These are phyloP conservation scores for Copidosoma floridanum DNA, from an alignment of 1,140 invertebrate species.

Conservation along the genomic window DNA sequence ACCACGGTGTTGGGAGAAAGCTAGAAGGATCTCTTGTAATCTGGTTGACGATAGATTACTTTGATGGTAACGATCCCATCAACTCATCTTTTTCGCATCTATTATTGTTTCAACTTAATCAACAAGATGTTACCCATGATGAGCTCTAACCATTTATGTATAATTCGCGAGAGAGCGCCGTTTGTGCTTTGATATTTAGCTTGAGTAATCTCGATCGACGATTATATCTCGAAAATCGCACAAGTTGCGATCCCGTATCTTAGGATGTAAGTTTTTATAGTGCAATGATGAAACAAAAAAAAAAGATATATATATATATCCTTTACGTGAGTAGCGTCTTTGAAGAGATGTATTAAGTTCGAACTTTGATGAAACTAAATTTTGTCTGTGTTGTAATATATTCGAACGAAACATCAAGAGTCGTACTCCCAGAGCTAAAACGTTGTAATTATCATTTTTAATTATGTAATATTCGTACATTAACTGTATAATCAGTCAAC, in stretches of 20 bases:
- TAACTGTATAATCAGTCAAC: constrained; percentile 46
- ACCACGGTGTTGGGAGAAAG: constrained; percentile 7
- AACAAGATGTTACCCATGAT: constrained; percentile 15
- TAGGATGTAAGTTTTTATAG: constrained; percentile 26
- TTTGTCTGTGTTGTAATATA: constrained; percentile 24
- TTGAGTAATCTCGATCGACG: constrained; percentile 13
- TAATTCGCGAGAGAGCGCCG: constrained; percentile 9
- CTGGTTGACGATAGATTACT: neutral
- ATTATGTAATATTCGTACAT: constrained; percentile 43
- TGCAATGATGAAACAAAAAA: constrained; percentile 22
- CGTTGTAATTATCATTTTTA: constrained; percentile 52
- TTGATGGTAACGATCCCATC: neutral
- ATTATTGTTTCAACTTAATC: constrained; percentile 14
- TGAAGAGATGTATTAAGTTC: constrained; percentile 5
- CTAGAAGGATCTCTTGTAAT: constrained; percentile 9
- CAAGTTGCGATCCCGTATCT: constrained; percentile 11
- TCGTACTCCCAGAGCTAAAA: constrained; percentile 38
- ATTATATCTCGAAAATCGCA: constrained; percentile 14
- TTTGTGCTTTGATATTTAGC: constrained; percentile 14
- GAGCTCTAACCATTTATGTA: constrained; percentile 7
- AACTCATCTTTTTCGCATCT: constrained; percentile 4
- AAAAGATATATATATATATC: too few species aligned
- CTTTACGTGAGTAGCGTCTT: constrained; percentile 15
- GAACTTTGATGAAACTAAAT: constrained; percentile 18
- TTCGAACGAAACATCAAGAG: constrained; percentile 31